phyloP scores from a whole-genome alignment of 2,113 vertebrate species.

The Merops nubicus region DNA sequence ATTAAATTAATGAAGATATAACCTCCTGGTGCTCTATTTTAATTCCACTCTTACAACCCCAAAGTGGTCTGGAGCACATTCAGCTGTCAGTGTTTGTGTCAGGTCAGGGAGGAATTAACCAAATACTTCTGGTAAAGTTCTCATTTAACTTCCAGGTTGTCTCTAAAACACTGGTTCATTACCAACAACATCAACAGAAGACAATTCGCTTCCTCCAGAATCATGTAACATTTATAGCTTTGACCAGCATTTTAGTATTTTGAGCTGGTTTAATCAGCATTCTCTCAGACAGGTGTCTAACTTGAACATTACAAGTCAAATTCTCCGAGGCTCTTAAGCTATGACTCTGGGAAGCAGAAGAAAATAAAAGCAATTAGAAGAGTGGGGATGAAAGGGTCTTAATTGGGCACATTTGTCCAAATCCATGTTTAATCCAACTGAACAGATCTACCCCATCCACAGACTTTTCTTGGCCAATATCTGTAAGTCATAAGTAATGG shows the following conservation, averaged over 20 bases:
- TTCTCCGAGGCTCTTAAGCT: background rate
- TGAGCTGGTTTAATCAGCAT: background rate
- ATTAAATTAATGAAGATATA: background rate
- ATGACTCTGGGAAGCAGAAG: background rate
- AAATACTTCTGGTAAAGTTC: background rate
- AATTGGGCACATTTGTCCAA: background rate
- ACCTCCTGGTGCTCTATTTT: background rate
- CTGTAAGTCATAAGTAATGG: background rate
- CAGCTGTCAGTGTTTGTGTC: background rate
- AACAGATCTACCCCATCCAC: background rate
- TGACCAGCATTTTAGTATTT: background rate
- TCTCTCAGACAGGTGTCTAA: background rate
- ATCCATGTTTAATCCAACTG: background rate
- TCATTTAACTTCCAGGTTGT: background rate
- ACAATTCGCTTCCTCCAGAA: background rate
- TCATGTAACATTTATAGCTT: background rate
- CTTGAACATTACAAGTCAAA: background rate
- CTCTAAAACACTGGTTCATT: background rate
- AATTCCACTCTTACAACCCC: background rate
- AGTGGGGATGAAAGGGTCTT: background rate
- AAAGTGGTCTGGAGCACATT: background rate
- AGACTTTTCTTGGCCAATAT: conserved; percentile 1
- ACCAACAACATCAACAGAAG: background rate
- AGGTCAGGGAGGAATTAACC: background rate
- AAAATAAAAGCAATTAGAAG: background rate